These are phyloP conservation scores for Aplysina aerophoba DNA, from an alignment of 37 sponge, comb jelly and placozoan genomes.

Conservation along the genomic window DNA sequence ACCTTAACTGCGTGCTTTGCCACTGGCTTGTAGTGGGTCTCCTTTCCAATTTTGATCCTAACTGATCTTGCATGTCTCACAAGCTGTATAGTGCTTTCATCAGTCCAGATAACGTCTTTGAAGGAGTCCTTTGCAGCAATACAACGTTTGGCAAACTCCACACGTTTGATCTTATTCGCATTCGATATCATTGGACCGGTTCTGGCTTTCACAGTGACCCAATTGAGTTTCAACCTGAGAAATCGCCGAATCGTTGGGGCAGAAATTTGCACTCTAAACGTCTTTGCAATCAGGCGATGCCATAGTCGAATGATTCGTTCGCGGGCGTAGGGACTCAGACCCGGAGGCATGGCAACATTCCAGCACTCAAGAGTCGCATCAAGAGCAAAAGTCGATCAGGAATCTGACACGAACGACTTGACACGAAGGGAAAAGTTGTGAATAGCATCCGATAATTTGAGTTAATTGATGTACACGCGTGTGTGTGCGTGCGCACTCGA, in stretches of 20 bases:
- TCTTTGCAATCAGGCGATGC: conserved; percentile 15
- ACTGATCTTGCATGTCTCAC: too few relatives aligned
- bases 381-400: not conserved
- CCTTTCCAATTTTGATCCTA: conserved; percentile 21
- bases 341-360: not conserved
- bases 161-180: not conserved
- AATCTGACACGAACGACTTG: not conserved
- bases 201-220: conserved; percentile 14
- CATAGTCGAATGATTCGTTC: conserved; percentile 11
- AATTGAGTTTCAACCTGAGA: conserved; percentile 7
- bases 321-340: not conserved
- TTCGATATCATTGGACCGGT: conserved; percentile 7
- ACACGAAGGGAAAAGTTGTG: not conserved
- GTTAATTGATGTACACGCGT: too few relatives aligned
- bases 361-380: not conserved
- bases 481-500: too few relatives aligned
- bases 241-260: conserved; percentile 10
- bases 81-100: conserved; percentile 19
- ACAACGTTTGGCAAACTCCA: not conserved
- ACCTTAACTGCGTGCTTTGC: conserved; percentile 2
- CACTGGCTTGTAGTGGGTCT: conserved; percentile 11
- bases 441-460: too few relatives aligned
- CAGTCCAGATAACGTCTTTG: conserved; percentile 5
- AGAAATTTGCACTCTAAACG: conserved; percentile 9
- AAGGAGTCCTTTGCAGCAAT: conserved; percentile 13